Evolutionary conservation across 2,888 invertebrate genomes (phyloP).

Genomic region (Tanypteryx hageni): DNA sequence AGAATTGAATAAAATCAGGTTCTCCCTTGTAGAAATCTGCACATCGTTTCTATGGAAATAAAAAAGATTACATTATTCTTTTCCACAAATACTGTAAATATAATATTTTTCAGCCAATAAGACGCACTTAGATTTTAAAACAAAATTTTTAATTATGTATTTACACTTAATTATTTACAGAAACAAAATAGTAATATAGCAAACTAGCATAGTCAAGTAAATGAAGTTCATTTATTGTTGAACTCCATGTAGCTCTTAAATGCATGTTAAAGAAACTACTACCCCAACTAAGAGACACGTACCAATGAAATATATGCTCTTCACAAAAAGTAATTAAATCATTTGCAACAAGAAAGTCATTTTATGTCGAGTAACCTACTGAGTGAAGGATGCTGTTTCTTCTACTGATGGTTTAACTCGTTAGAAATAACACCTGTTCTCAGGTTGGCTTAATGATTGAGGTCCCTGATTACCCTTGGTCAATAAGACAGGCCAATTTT

Average conservation of each 20-base stretch:
- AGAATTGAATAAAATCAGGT: conserved; percentile 82
- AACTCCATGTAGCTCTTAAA: not conserved
- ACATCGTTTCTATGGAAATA: conserved; percentile 80
- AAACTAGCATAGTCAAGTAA: not conserved
- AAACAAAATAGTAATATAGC: not conserved
- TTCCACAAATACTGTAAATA: no score
- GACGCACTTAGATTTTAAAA: not conserved
- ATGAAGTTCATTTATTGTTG: not conserved
- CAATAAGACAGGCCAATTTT: no score
- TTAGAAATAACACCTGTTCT: no score
- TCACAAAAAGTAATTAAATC: no score
- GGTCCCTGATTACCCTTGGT: no score
- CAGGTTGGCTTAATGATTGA: no score
- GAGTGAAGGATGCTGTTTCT: no score
- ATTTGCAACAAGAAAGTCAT: no score
- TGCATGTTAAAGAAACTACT: not conserved
- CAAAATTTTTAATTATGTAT: not conserved
- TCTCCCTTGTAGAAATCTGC: conserved; percentile 89
- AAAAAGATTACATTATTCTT: not conserved
- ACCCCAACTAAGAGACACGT: not conserved
- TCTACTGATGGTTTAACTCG: no score
- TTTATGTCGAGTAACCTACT: no score
- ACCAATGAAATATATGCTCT: no score
- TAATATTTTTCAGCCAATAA: not conserved
- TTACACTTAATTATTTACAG: not conserved